Evolutionary conservation across 2,888 invertebrate species (phyloP).

Genomic region (Hydropsyche betteni): DNA sequence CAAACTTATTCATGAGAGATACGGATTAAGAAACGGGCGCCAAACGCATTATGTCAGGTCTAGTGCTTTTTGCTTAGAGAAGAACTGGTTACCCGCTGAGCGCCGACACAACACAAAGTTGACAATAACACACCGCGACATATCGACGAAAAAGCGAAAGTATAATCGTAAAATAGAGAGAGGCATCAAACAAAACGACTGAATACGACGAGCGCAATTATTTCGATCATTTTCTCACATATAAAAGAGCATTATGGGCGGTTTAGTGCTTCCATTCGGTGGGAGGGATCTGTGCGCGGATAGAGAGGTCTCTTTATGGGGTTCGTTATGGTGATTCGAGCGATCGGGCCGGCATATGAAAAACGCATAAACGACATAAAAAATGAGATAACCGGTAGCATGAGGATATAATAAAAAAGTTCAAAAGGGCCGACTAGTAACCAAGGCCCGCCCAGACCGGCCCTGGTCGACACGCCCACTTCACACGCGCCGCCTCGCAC

Average conservation of each 20-base stretch:
- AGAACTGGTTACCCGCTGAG: conserved; percentile 34
- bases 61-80: conserved; percentile 29
- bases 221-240: background rate
- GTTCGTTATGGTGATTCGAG: no score
- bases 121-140: background rate
- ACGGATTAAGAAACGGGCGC: conserved; percentile 33
- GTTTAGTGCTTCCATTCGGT: no score
- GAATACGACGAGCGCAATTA: background rate
- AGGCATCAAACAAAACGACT: background rate
- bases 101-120: conserved; percentile 12
- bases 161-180: background rate
- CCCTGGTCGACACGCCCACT: conserved; percentile 24
- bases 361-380: no score
- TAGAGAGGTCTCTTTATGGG: no score
- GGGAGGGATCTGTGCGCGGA: no score
- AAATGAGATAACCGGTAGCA: conserved; percentile 3
- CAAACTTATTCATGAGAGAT: no score
- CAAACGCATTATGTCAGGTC: conserved; percentile 38
- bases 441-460: conserved; percentile 10
- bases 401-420: conserved; percentile 16
- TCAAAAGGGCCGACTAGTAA: conserved; percentile 21
- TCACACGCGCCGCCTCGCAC: conserved; percentile 5
- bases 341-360: no score
- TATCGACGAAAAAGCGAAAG: conserved; percentile 20
- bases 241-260: no score